These are phyloP conservation scores for Periplaneta americana DNA, from an alignment of 1,140 invertebrate genomes.

Conservation along the genomic window DNA sequence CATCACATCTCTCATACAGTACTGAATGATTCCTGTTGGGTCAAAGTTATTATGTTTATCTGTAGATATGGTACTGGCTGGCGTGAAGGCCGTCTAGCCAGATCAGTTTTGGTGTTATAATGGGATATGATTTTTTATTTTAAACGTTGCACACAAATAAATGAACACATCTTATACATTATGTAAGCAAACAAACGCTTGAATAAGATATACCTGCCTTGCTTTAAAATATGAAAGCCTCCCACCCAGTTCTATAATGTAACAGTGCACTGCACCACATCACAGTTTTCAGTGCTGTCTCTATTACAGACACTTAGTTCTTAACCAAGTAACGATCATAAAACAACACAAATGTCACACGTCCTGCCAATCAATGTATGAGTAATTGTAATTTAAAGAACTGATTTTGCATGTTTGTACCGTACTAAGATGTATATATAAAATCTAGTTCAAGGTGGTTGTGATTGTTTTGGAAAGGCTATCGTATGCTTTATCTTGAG, in stretches of 20 bases:
- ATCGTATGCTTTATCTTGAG: conserved; percentile 2
- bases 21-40: not conserved
- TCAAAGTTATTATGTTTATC: not conserved
- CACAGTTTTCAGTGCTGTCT: not conserved
- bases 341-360: not conserved
- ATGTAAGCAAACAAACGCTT: not conserved
- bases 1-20: not conserved
- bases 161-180: not conserved
- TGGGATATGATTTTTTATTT: not conserved
- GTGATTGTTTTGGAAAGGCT: conserved; percentile 3
- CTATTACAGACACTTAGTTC: not conserved
- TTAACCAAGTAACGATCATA: not conserved
- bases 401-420: conserved; percentile 4
- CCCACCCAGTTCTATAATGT: not conserved
- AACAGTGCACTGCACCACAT: not conserved
- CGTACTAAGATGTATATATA: not conserved
- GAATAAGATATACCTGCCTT: not conserved
- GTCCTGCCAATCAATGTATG: not conserved
- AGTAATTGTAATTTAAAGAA: conserved; percentile 10
- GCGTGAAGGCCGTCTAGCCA: not conserved
- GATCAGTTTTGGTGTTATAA: not conserved
- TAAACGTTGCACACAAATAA: not conserved
- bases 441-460: not conserved
- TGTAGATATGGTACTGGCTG: not conserved
- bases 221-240: not conserved